Evolutionary conservation across 2,113 vertebrate species (phyloP).

Genomic region (Calidris pugnax): DNA sequence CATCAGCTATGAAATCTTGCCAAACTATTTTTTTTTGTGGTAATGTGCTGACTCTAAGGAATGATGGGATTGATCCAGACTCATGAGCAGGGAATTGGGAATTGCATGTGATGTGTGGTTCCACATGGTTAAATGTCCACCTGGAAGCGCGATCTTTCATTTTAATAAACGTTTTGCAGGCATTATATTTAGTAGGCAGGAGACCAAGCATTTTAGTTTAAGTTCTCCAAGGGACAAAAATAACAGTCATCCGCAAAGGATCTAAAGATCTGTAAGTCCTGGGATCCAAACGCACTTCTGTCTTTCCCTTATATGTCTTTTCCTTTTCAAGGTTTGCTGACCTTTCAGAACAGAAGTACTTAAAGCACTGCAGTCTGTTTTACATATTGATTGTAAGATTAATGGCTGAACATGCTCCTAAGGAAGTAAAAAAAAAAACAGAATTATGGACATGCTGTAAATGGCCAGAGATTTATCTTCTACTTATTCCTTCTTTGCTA

Average conservation of each 20-base stretch:
- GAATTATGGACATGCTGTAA: neutral
- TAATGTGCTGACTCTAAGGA: neutral
- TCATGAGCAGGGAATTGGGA: neutral
- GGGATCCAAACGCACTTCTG: neutral
- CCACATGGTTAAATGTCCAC: neutral
- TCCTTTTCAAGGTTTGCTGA: neutral
- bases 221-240: neutral
- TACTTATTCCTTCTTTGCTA: neutral
- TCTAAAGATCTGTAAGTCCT: neutral
- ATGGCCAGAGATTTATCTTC: neutral
- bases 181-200: neutral
- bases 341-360: neutral
- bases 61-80: neutral
- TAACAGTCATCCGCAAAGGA: neutral
- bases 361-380: neutral
- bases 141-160: neutral
- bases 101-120: neutral
- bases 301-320: neutral
- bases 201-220: conserved; percentile 4
- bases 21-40: neutral
- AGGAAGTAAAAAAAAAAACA: neutral
- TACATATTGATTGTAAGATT: neutral
- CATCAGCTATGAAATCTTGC: neutral
- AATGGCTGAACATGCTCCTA: neutral
- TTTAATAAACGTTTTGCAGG: neutral